A percentile compares a stretch with the other conserved stretches of the same genome.
These are phyloP conservation scores for Mystacornis crossleyi DNA, from an alignment of 2,113 vertebrate genomes.

Conservation along the genomic window DNA sequence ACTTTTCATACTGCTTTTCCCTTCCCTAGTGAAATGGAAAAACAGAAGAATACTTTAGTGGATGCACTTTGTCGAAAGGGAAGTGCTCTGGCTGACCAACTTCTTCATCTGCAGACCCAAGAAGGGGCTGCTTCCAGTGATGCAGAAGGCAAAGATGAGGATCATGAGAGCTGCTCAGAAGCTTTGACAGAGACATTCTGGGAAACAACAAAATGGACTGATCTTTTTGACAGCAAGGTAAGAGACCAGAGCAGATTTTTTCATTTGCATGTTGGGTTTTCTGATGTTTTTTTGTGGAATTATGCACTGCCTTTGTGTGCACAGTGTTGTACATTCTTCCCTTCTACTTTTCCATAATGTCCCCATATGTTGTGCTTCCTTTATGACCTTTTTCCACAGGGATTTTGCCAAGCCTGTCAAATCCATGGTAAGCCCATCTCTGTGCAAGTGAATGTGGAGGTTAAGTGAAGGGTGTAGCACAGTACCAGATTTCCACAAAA, in stretches of 20 bases:
- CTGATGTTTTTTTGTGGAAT: not conserved
- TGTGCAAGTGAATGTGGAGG: not conserved
- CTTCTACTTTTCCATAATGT: not conserved
- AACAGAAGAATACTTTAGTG: conserved; percentile 91
- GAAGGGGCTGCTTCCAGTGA: conserved; percentile 82
- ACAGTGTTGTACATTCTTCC: not conserved
- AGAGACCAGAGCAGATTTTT: not conserved
- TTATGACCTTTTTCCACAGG: not conserved
- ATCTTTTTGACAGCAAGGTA: conserved; percentile 95
- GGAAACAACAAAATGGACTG: conserved; percentile 97
- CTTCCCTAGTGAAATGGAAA: conserved; percentile 92
- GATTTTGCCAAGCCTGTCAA: not conserved
- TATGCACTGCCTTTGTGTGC: not conserved
- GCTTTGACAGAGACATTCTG: conserved; percentile 87
- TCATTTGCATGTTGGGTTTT: not conserved
- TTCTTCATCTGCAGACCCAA: conserved; percentile 81
- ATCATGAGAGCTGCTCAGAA: conserved; percentile 75
- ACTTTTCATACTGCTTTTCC: not conserved
- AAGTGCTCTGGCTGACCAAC: conserved; percentile 88
- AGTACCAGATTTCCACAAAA: not conserved
- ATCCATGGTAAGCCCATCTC: not conserved
- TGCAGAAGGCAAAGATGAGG: conserved; percentile 82
- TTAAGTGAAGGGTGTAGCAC: not conserved
- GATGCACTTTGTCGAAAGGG: conserved; percentile 95
- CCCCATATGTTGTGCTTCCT: not conserved